phyloP scores from a whole-genome alignment of 1,140 invertebrate genomes.

The Teleopsis dalmanni region DNA sequence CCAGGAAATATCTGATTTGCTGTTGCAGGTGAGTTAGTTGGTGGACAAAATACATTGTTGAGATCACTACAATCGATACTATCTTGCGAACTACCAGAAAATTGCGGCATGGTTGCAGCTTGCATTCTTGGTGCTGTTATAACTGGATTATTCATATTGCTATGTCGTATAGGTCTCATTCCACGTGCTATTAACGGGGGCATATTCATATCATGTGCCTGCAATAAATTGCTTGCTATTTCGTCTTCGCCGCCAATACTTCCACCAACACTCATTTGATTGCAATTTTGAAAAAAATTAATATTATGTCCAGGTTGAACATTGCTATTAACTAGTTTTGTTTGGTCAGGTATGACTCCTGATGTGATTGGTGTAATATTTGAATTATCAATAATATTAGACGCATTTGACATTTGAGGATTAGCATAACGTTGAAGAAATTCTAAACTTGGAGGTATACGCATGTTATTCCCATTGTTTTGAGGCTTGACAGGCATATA shows the following conservation, averaged over 20 bases:
- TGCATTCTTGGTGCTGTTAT: constrained; percentile 19
- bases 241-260: constrained; percentile 15
- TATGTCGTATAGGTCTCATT: constrained; percentile 34
- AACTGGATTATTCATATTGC: constrained; percentile 4
- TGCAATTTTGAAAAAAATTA: constrained; percentile 46
- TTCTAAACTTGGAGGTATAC: constrained; percentile 83
- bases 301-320: constrained; percentile 4
- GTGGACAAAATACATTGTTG: constrained; percentile 1
- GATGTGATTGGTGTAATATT: constrained; percentile 20
- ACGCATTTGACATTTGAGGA: constrained; percentile 57
- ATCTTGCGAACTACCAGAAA: constrained; percentile 18
- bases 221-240: constrained; percentile 31
- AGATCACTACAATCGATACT: constrained; percentile 19
- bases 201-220: constrained; percentile 51
- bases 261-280: constrained; percentile 40
- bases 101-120: constrained; percentile 16
- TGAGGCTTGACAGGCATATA: constrained; percentile 89
- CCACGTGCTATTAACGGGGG: constrained; percentile 41
- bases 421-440: constrained; percentile 84
- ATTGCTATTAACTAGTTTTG: constrained; percentile 4
- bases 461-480: constrained; percentile 53
- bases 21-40: too few relatives aligned
- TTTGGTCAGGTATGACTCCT: constrained; percentile 61
- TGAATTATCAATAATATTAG: constrained; percentile 2
- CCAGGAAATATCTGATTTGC: background rate